Evolutionary conservation across 2,113 vertebrate genomes (phyloP).

Genomic region (Silurus asotus): DNA sequence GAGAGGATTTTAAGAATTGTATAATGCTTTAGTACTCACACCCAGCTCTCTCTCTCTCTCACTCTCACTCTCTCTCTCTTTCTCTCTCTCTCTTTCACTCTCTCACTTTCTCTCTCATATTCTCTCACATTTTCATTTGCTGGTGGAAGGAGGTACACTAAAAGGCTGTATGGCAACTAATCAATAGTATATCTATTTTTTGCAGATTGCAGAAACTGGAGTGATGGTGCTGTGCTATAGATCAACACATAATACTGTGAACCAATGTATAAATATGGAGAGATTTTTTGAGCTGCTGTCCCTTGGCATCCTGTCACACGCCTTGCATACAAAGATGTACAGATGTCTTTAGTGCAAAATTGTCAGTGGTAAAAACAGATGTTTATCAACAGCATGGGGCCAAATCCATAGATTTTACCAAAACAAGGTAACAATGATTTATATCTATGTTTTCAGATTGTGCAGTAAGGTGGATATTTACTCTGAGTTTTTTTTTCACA

Average conservation of each 20-base stretch:
- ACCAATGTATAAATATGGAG: not conserved
- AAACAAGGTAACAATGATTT: not conserved
- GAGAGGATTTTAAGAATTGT: conserved; percentile 50
- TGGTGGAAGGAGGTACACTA: conserved; percentile 43
- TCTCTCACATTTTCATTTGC: conserved; percentile 46
- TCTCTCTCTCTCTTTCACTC: conserved; percentile 27
- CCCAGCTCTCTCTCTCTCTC: conserved; percentile 30
- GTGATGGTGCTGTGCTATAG: conserved; percentile 29
- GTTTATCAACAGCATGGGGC: not conserved
- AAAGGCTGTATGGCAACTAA: conserved; percentile 42
- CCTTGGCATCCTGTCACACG: not conserved
- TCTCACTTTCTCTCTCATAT: not conserved
- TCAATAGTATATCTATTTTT: conserved; percentile 41
- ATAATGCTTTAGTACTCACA: conserved; percentile 52
- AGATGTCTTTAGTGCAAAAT: not conserved
- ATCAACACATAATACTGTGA: not conserved
- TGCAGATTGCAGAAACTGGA: conserved; percentile 48
- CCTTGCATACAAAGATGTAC: not conserved
- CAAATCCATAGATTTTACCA: not conserved
- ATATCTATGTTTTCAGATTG: not conserved
- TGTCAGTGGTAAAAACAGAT: not conserved
- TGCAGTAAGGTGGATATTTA: not conserved
- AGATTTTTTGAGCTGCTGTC: not conserved
- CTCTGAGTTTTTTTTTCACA: not conserved
- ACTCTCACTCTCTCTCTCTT: not conserved